Evolutionary conservation across 2,888 invertebrate species (phyloP).

Genomic region (Dromius quadrimaculatus): DNA sequence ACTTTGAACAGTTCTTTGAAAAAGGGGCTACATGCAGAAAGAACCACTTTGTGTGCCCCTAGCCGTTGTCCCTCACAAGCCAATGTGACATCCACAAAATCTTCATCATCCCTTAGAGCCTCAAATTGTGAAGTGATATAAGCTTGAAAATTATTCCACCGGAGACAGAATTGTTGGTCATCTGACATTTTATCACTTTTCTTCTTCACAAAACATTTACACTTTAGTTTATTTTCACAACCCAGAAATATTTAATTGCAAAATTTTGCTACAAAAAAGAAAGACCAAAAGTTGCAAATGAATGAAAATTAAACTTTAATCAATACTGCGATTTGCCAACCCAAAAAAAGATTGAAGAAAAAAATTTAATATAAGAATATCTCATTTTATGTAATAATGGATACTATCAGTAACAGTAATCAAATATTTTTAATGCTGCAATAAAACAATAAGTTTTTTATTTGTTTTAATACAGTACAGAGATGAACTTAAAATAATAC

Average conservation of each 20-base stretch:
- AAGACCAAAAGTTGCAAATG: conserved; percentile 47
- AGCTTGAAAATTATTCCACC: conserved; percentile 91
- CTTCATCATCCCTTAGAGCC: conserved; percentile 85
- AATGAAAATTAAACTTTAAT: conserved; percentile 52
- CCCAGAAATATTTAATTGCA: conserved; percentile 17
- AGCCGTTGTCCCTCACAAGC: conserved; percentile 87
- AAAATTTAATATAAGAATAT: conserved; percentile 8
- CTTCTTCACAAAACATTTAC: conserved; percentile 51
- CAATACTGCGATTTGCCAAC: conserved; percentile 45
- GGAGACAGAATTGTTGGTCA: conserved; percentile 89
- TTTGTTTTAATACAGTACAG: background rate
- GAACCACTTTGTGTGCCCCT: conserved; percentile 87
- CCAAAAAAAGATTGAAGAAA: conserved; percentile 39
- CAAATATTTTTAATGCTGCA: no score
- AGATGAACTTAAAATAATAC: background rate
- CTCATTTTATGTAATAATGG: background rate
- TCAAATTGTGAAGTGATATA: conserved; percentile 90
- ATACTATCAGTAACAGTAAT: no score
- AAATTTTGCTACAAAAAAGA: conserved; percentile 47
- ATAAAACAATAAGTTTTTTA: background rate
- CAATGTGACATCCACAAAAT: conserved; percentile 89
- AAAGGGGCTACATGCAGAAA: conserved; percentile 89
- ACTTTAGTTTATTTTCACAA: conserved; percentile 16
- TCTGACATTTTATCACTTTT: conserved; percentile 64
- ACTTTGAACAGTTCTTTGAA: conserved; percentile 89